phyloP scores from a whole-genome alignment of 2,797 vertebrate species.

The Hydrophis major region DNA sequence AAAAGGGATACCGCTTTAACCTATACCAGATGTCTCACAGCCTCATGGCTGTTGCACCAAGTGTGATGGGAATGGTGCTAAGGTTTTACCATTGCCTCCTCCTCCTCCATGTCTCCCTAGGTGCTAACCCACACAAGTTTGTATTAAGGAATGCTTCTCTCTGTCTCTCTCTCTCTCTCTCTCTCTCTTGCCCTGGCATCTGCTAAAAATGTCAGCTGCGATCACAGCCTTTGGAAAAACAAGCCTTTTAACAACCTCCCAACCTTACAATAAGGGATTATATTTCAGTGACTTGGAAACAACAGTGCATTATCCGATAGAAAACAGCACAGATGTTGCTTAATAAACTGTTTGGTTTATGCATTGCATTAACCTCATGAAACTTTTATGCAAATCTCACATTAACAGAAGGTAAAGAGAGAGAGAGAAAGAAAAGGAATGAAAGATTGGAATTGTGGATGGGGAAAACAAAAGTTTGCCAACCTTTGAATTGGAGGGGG shows the following conservation, averaged over 20 bases:
- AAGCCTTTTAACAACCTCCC: constrained; percentile 68
- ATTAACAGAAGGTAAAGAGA: constrained; percentile 70
- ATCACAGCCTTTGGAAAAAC: constrained; percentile 63
- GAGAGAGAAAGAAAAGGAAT: constrained; percentile 52
- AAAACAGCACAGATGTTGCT: constrained; percentile 78
- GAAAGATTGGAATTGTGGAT: constrained; percentile 65
- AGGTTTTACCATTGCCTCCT: background rate
- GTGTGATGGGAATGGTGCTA: background rate
- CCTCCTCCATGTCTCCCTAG: constrained; percentile 11
- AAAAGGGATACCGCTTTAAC: constrained; percentile 17
- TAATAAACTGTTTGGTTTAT: constrained; percentile 71
- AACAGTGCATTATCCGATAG: constrained; percentile 68
- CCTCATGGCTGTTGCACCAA: background rate
- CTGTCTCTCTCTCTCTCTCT: background rate
- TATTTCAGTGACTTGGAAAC: constrained; percentile 73
- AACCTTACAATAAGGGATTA: constrained; percentile 69
- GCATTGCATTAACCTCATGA: constrained; percentile 75
- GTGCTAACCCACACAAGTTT: constrained; percentile 19
- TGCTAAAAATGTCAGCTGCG: constrained; percentile 65
- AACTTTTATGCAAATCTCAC: constrained; percentile 79
- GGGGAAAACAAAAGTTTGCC: constrained; percentile 65
- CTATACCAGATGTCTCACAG: background rate
- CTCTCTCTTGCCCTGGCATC: constrained; percentile 55
- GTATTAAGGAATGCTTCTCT: constrained; percentile 59
- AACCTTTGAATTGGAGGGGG: constrained; percentile 56